Evolutionary conservation across 23 tunicate species (phyloP).

Genomic region (Oikopleura dioica): DNA sequence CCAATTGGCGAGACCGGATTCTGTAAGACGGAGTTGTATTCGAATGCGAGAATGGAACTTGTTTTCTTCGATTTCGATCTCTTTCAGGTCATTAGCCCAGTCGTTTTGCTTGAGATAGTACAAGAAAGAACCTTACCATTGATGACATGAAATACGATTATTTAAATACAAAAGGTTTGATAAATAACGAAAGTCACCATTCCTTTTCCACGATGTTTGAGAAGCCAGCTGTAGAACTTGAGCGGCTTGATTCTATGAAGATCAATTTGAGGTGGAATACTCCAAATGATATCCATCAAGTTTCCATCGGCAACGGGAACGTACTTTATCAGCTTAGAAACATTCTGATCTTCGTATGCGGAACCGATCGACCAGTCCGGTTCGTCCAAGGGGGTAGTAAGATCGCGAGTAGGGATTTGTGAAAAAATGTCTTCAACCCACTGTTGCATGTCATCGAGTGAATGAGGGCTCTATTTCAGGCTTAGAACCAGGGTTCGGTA

Average conservation of each 20-base stretch:
- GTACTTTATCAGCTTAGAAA: constrained; percentile 13
- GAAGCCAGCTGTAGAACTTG: constrained; percentile 34
- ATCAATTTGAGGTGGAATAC: constrained; percentile 28
- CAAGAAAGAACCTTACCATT: background rate
- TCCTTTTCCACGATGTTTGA: constrained; percentile 57
- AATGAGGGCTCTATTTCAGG: too few species aligned
- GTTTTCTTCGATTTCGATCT: too few species aligned
- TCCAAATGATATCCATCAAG: constrained; percentile 32
- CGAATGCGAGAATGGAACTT: too few species aligned
- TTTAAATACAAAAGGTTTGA: too few species aligned
- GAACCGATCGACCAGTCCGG: background rate
- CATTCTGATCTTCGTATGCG: background rate
- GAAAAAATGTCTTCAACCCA: constrained; percentile 40
- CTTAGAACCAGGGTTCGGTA: too few species aligned
- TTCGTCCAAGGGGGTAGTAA: background rate
- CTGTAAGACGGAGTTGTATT: too few species aligned
- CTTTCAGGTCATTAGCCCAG: constrained; percentile 29
- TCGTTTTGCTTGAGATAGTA: background rate
- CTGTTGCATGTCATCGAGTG: constrained; percentile 31
- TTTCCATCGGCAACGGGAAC: constrained; percentile 39
- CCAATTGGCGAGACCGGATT: constrained; percentile 2
- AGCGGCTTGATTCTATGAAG: constrained; percentile 35
- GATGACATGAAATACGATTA: too few species aligned
- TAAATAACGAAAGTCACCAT: too few species aligned
- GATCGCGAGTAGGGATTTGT: constrained; percentile 19